Conservation (phyloP, 2,888 invertebrate species). For the Entomobrya multifasciata region DNA sequence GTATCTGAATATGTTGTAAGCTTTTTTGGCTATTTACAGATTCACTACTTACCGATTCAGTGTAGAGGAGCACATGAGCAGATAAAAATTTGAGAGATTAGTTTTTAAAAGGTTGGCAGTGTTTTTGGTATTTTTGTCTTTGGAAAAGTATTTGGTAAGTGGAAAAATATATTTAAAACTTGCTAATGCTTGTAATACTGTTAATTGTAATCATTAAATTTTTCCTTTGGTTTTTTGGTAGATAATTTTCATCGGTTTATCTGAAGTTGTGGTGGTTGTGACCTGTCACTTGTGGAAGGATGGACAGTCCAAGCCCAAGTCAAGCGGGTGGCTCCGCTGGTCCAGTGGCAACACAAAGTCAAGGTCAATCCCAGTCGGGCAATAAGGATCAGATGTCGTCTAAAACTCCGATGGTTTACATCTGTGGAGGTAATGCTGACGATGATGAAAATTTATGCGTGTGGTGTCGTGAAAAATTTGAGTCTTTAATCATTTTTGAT, state of each 20-base stretch:
- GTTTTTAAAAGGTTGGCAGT: not conserved
- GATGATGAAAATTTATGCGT: no score
- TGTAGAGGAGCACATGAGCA: no score
- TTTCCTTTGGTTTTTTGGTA: not conserved
- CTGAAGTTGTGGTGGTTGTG: no score
- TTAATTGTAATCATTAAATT: not conserved
- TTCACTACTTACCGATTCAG: no score
- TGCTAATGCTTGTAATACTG: not conserved
- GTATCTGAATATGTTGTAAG: not conserved
- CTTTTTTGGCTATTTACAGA: no score
- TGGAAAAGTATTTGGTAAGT: no score
- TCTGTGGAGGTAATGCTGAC: conserved; percentile 97
- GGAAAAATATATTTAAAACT: not conserved
- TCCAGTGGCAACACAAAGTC: conserved; percentile 38
- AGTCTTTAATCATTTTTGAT: conserved; percentile 77
- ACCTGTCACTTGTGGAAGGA: no score
- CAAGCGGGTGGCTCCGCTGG: conserved; percentile 44
- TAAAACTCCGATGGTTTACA: conserved; percentile 95
- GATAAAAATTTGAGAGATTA: no score
- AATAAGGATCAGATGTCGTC: conserved; percentile 86
- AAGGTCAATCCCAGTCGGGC: not conserved
- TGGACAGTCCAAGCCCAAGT: conserved; percentile 76
- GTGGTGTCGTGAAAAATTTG: no score
- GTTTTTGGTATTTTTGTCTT: no score
- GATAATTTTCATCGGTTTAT: no score